Percentiles rank a stretch among this genome's conserved stretches.
Evolutionary conservation across 1,140 invertebrate genomes (phyloP).

Genomic region (Chlorops oryzae): DNA sequence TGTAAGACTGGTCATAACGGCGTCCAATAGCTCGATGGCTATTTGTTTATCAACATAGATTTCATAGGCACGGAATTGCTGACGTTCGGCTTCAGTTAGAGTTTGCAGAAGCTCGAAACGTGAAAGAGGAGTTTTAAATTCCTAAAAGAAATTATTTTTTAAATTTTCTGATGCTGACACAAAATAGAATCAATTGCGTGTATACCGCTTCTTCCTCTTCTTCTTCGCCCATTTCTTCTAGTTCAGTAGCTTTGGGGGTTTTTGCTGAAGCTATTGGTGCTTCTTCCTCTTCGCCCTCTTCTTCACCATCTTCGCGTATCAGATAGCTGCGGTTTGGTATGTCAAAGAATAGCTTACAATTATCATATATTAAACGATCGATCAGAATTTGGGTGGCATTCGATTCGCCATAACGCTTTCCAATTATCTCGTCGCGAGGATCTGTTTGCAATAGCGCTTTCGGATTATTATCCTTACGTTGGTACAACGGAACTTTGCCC

Average conservation of each 20-base stretch:
- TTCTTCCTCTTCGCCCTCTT: slow-evolving; percentile 19
- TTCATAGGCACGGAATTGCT: slow-evolving; percentile 52
- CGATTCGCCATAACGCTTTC: slow-evolving; percentile 34
- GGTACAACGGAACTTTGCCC: slow-evolving; percentile 55
- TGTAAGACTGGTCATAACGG: slow-evolving; percentile 44
- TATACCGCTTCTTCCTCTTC: slow-evolving; percentile 18
- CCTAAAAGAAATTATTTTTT: background rate
- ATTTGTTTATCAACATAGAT: slow-evolving; percentile 60
- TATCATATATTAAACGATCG: slow-evolving; percentile 54
- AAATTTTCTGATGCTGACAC: background rate
- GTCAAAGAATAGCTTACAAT: slow-evolving; percentile 54
- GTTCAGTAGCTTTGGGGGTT: background rate
- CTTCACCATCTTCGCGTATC: slow-evolving; percentile 23
- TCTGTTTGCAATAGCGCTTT: slow-evolving; percentile 53
- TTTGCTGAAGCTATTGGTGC: background rate
- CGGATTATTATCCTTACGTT: slow-evolving; percentile 52
- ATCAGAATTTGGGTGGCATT: slow-evolving; percentile 52
- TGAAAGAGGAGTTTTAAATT: slow-evolving; percentile 21
- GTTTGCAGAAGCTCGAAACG: slow-evolving; percentile 27
- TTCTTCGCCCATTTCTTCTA: slow-evolving; percentile 3
- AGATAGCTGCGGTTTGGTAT: slow-evolving; percentile 32
- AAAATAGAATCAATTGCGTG: background rate
- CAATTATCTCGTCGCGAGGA: slow-evolving; percentile 48
- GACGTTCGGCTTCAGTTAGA: slow-evolving; percentile 20
- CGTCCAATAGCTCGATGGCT: slow-evolving; percentile 54